Evolutionary conservation across 2,113 vertebrate genomes (phyloP).

Genomic region (Alethe diademata): DNA sequence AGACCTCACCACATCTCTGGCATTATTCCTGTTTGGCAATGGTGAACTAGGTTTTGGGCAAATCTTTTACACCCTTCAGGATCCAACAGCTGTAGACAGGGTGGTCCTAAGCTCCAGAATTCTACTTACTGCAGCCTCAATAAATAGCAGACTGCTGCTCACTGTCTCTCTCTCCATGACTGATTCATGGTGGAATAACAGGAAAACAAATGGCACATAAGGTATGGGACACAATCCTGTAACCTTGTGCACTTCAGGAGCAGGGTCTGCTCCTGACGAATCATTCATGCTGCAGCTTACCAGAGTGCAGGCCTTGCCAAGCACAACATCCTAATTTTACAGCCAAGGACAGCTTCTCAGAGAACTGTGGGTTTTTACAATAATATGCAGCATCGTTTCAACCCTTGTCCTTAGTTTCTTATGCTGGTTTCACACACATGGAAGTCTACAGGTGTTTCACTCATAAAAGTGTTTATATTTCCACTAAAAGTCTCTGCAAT

Average conservation of each 20-base stretch:
- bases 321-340: not conserved
- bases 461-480: fast-evolving
- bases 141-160: not conserved
- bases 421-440: fast-evolving
- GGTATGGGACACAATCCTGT: not conserved
- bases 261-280: not conserved
- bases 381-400: not conserved
- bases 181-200: not conserved
- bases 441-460: not conserved
- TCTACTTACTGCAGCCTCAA: not conserved
- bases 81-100: not conserved
- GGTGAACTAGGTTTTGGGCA: not conserved
- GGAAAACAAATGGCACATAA: not conserved
- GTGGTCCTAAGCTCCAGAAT: not conserved
- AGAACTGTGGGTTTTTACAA: not conserved
- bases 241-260: not conserved
- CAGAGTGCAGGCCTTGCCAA: not conserved
- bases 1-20: not conserved
- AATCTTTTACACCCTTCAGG: not conserved
- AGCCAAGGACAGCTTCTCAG: not conserved
- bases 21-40: not conserved
- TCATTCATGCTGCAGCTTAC: not conserved
- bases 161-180: fast-evolving
- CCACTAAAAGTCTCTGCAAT: no score
- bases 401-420: fast-evolving